Conservation (phyloP, 2,113 vertebrate genomes). For the Actenoides hombroni region DNA sequence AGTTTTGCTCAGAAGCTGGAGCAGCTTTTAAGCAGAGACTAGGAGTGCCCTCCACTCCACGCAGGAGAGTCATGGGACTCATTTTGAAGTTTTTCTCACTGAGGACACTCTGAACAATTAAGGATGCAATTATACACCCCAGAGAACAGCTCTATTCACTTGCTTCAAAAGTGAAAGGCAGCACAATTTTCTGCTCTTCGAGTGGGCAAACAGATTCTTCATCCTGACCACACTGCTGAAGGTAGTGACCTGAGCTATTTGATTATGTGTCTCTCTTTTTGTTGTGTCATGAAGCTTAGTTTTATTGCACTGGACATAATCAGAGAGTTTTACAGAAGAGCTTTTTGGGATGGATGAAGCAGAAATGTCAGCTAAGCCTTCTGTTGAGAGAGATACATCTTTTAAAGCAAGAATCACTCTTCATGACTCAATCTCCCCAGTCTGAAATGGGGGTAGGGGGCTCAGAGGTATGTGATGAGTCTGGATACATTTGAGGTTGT, state of each 20-base stretch:
- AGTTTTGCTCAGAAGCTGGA: background rate
- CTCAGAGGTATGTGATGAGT: background rate
- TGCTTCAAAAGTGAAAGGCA: background rate
- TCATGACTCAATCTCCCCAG: background rate
- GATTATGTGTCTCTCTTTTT: background rate
- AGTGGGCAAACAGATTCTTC: background rate
- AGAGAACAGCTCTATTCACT: background rate
- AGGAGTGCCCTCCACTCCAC: background rate
- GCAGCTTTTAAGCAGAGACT: background rate
- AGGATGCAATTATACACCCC: background rate
- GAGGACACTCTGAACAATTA: background rate
- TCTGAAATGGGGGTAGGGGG: background rate
- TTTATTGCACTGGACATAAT: background rate
- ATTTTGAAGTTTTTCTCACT: background rate
- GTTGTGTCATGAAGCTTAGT: background rate
- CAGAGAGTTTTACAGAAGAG: background rate
- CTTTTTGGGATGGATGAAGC: background rate
- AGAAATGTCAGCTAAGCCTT: background rate
- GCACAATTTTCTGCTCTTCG: background rate
- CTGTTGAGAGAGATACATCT: background rate
- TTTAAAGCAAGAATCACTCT: background rate
- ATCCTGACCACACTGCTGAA: background rate
- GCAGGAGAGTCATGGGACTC: background rate
- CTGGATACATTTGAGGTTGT: background rate
- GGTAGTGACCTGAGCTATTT: background rate